Evolutionary conservation across 2,888 invertebrate genomes (phyloP).

Genomic region (Trachelus stipa): DNA sequence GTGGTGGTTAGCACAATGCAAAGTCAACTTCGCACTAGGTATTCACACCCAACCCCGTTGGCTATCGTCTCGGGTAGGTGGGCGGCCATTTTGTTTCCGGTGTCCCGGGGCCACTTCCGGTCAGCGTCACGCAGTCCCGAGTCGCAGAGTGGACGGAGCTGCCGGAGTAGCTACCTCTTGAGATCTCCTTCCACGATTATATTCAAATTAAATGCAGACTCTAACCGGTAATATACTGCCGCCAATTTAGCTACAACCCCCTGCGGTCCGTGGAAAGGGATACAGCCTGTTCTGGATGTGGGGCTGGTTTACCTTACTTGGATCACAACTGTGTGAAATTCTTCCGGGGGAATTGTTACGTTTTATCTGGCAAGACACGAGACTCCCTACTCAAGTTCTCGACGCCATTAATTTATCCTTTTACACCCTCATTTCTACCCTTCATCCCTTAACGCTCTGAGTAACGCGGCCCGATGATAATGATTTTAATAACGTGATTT

Average conservation of each 20-base stretch:
- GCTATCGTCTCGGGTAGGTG: constrained; percentile 22
- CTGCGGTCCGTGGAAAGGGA: constrained; percentile 26
- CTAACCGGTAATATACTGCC: constrained; percentile 65
- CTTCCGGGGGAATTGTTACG: constrained; percentile 26
- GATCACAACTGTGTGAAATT: constrained; percentile 13
- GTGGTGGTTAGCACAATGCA: constrained; percentile 46
- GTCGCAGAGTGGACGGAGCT: constrained; percentile 52
- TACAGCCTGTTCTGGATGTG: constrained; percentile 19
- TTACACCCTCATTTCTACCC: constrained; percentile 2
- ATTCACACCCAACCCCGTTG: constrained; percentile 38
- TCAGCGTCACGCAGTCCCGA: constrained; percentile 64
- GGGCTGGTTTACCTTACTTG: constrained; percentile 56
- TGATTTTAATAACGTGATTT: too few relatives aligned
- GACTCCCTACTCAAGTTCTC: constrained; percentile 3
- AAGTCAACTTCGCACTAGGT: constrained; percentile 51
- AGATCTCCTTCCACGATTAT: constrained; percentile 65
- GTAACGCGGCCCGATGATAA: too few relatives aligned
- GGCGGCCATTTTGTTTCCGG: constrained; percentile 64
- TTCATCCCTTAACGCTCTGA: too few relatives aligned
- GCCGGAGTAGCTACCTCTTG: constrained; percentile 48
- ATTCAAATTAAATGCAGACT: constrained; percentile 67
- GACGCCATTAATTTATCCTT: constrained; percentile 9
- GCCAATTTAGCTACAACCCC: constrained; percentile 65
- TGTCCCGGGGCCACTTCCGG: constrained; percentile 64
- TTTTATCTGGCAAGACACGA: constrained; percentile 21